phyloP scores from a whole-genome alignment of 2,888 invertebrate genomes.

The Oxystoma pomonae region DNA sequence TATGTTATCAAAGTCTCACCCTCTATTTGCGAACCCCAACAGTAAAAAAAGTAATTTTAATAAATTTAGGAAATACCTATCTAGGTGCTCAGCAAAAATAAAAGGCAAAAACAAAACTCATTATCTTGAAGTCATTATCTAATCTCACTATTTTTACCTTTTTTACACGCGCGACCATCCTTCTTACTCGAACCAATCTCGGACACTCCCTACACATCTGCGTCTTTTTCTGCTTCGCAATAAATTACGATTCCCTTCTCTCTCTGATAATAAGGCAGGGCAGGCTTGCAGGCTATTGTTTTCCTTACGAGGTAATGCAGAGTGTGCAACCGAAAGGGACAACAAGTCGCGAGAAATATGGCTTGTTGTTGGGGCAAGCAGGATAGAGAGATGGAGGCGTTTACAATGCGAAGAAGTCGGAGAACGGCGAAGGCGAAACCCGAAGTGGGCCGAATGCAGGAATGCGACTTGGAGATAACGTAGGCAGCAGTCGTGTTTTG shows the following conservation, averaged over 20 bases:
- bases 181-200: background rate
- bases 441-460: background rate
- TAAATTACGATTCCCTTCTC: background rate
- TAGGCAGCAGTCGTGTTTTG: background rate
- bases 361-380: background rate
- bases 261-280: no score
- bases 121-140: background rate
- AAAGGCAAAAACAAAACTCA: background rate
- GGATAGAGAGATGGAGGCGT: background rate
- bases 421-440: background rate
- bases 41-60: no score
- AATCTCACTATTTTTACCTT: background rate
- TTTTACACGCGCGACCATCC: no score
- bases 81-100: no score
- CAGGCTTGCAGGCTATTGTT: background rate
- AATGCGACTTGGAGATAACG: background rate
- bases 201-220: background rate
- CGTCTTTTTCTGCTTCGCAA: background rate
- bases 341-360: background rate
- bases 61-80: no score
- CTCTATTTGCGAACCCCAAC: no score
- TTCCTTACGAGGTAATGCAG: background rate
- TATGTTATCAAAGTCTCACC: no score
- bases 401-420: background rate
- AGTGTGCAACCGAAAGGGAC: background rate